Evolutionary conservation across 2,797 vertebrate species (phyloP), one percentile per base, ranked within the genome.

Genomic region (Cygnus olor): DNA sequence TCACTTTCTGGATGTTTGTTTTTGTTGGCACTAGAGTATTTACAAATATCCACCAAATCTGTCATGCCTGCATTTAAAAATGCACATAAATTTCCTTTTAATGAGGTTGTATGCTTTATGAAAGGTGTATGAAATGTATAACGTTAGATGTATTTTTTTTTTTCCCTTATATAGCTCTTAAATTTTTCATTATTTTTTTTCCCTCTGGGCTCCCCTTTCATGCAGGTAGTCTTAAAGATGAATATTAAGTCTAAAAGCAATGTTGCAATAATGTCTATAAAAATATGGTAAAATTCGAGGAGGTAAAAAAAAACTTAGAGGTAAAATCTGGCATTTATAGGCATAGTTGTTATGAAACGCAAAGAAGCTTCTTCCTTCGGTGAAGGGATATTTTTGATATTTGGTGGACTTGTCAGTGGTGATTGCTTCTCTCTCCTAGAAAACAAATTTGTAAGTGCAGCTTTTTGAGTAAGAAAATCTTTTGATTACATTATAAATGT

Each of bases 161-260:
- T 60, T n/a, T n/a, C n/a, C 34, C 4, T 58, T 38, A 2, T 0
- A 7, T 4, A 14, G 1, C 18, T 61, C 54, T 84, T 11, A 32
- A 27, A 20, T 47, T 4, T 12, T 93, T 54, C 25, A 2, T 30
- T 36, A 10, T 38, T 38, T 38, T 34, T 5, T 64, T 80, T 71
- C 11, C 84, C 15, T 63, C 0, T 40, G 44, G 9, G 15, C 8
- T 90, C 30, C 10, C 3, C 5, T 78, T 71, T 36, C 14, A 32
- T 54, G 21, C 14, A 51, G n/a, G 3, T 36, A n/a, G 22, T n/a
- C 32, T 73, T 38, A 27, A 66, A 83, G 49, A 8, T 54, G 34
- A 61, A 56, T 80, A 89, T 73, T 51, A 24, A 64, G 17, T 70
- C 27, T 53, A 7, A 82, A 81, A n/a, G 0, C 0, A 0, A 19